Conservation (phyloP, 2,888 invertebrate species). For the Caenorhabditis auriculariae region DNA sequence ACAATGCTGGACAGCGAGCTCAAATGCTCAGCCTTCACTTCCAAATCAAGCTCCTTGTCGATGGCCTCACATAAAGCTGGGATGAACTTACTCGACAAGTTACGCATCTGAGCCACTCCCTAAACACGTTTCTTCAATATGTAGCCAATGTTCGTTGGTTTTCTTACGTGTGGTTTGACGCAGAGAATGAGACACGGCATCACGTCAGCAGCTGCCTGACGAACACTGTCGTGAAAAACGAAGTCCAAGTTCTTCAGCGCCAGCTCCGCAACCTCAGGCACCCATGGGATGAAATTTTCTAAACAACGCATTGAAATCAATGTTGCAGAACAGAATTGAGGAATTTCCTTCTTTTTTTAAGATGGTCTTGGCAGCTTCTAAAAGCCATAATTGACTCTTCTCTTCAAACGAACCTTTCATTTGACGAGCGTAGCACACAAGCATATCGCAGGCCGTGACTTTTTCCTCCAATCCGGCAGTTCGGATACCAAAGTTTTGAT, state of each 20-base stretch:
- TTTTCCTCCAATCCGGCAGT: slow-evolving; percentile 93
- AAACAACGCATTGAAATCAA: no score
- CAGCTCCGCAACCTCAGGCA: slow-evolving; percentile 71
- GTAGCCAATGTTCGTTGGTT: no score
- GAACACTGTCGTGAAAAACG: slow-evolving; percentile 85
- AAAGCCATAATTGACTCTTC: no score
- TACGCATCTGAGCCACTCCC: no score
- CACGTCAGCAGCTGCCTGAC: slow-evolving; percentile 87
- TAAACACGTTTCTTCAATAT: no score
- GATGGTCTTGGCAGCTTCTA: no score
- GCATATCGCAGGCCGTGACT: slow-evolving; percentile 92
- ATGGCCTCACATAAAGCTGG: slow-evolving; percentile 84
- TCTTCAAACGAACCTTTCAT: slow-evolving; percentile 88
- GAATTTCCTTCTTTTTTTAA: no score
- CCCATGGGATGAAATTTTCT: slow-evolving; percentile 71
- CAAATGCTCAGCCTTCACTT: slow-evolving; percentile 82
- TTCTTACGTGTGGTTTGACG: slow-evolving; percentile 75
- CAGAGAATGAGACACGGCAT: slow-evolving; percentile 85
- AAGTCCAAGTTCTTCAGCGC: slow-evolving; percentile 82
- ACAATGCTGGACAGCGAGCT: slow-evolving; percentile 75
- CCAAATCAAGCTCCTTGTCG: slow-evolving; percentile 76
- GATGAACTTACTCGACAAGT: slow-evolving; percentile 73
- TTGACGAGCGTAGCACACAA: slow-evolving; percentile 90
- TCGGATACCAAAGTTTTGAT: slow-evolving; percentile 88
- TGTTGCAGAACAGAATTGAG: no score